Base-by-base conservation (phyloP, 2,888 invertebrate species). In the Hoplodrina blanda region DNA sequence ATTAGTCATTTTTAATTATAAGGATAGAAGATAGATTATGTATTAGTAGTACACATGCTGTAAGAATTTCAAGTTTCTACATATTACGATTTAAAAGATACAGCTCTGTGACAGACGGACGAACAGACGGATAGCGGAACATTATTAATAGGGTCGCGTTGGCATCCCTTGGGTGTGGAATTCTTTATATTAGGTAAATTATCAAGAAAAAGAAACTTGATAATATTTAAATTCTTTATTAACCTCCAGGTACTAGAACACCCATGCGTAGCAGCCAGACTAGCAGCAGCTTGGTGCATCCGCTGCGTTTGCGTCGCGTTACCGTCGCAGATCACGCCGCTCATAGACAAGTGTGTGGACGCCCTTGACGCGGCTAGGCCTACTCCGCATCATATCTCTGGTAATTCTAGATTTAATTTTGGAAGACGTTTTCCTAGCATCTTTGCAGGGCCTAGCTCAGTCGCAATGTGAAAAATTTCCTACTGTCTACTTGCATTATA, bases 261-360 rank as follows among this genome's bases (percentile, higher is more conserved):
- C 93, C 99, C 99, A 0, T 98, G 99, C 91, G 98, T 98, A 80
- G 98, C 99, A 17, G 99, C 99, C 1, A 97, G 99, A 33, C 94
- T 99, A 67, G 98, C 99, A 17, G 99, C 99, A 20, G 99, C 99
- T 20, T 99, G 99, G 98, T 99, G 99, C 91, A 95, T 99, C 74
- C 97, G 99, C 66, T 98, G 98, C 91, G 97, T 99, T 86, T 98
- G 99, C 88, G 97, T 98, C 41, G 99, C 99, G 49, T 97, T 99
- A 64, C 99, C 99, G 10, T 98, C 99, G 87, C 99, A 99, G 93
- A 98, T 99, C 85, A 98, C 99, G 53, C 99, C 99, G 7, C 96
- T 99, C 54, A 97, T 99, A 82, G 99, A 99, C 95, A 97, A 98
- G 59, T 98, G 98, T 88, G 97, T 98, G 55, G 98, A 98, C 85